Evolutionary conservation across 1,140 invertebrate genomes (phyloP), one percentile per base, ranked within the genome.

Genomic region (Paralvinella palmiformis): DNA sequence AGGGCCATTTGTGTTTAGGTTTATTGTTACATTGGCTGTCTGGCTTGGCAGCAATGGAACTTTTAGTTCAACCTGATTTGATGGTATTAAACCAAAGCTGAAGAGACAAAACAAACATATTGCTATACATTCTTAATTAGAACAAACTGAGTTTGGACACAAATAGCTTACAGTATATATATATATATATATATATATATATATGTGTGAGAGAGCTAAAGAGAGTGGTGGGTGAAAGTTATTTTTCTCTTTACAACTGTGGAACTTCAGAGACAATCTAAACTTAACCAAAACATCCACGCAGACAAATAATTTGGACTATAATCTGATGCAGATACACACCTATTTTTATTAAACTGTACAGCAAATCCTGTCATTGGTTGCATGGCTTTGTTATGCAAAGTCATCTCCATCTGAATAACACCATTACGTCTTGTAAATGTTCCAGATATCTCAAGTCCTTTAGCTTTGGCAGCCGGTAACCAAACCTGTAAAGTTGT

Each of bases 311-410:
- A n/a, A n/a, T n/a, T n/a, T n/a, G n/a, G n/a, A n/a, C n/a, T n/a
- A n/a, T n/a, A n/a, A n/a, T n/a, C n/a, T n/a, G n/a, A n/a, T n/a
- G n/a, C n/a, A n/a, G n/a, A n/a, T n/a, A 53, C 41, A 67, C 73
- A 86, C 84, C 84, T 88, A 81, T 99, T 99, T 83, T 98, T 98
- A 80, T 99, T 99, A 67, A 99, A 88, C 76, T 99, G 96, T 78
- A 99, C 92, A 32, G 96, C 96, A 83, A 99, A 98, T 7, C 87
- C 89, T 69, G 84, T 87, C 91, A 99, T 96, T 17, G 94, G 88
- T 75, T 98, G 94, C 93, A 99, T 96, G 1, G 96, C 95, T 83
- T 94, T 95, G 81, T 99, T 99, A 41, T 88, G 91, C 71, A 98
- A 89, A 0, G 91, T 95, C 86, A 99, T 88, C 73, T 99, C 96